Base-by-base conservation (phyloP, 2,888 invertebrate species). In the Stramonita haemastoma region DNA sequence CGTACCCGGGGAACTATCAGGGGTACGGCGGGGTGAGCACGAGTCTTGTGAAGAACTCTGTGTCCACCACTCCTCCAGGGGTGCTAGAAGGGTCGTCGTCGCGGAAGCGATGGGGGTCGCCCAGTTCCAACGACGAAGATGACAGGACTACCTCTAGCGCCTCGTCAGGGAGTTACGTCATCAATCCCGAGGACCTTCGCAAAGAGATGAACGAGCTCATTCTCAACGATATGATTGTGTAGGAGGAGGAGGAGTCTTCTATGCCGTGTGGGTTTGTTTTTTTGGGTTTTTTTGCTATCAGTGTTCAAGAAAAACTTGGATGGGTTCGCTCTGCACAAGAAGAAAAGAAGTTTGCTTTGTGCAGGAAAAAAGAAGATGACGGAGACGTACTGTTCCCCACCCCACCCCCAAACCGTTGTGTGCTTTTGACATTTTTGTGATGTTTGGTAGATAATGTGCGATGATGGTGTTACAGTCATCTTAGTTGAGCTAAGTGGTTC, bases 81-180 rank as follows among this genome's bases (percentile, higher is more conserved):
- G 34, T 11, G 73, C 26, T 11, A n/a, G 73, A 22, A 26, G 73
- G 11, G 73, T 57, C 46, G 46, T 57, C 81, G 29, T 66, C 83
- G 22, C 79, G 88, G 66, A 57, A 46, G 34, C 73, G 89, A 32
- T 85, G 89, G 89, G 89, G 89, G 36, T 89, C 89, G 32, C 84
- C 89, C 32, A 85, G 86, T n/a, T 86, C 73, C 57, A 77, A 89
- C 56, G 85, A 89, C 34, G 88, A 88, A 5, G 92, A 92, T 36
- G 91, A 91, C 36, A 91, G 90, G 32, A 22, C 73, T 22, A 90
- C 90, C 29, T 87, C 88, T 15, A 91, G 91, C 56, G 91, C 91
- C 26, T 91, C 91, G 0, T 91, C 91, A 0, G 92, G 92, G 13
- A 92, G 92, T 79, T 92, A 91, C 87, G 90, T 90, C 5, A 87